Base-by-base conservation (phyloP, 64 coral and sea anemone species). In the Actinia equina region DNA sequence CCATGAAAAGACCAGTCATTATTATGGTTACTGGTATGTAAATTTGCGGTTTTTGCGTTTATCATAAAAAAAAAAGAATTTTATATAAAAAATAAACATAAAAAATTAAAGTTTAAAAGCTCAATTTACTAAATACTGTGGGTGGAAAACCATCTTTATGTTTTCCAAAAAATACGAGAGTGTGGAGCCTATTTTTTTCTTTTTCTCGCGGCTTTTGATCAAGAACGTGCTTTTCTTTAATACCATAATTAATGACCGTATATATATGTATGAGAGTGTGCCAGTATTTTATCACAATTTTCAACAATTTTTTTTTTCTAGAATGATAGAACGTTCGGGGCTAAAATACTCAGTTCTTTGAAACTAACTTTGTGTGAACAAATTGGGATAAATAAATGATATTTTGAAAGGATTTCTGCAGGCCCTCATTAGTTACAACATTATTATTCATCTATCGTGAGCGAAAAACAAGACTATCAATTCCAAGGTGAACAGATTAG, bases 101-200 rank as follows among this genome's bases (percentile, higher is more conserved):
- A 65, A 41, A 74, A 74, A 12, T n/a, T 74, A 26, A 74, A 74
- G 23, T 74, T 74, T 74, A 37, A 74, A 74, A 74, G 69, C n/a
- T 74, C 26, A 74, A 41, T 30, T 27, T 2, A 41, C 9, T 74
- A 5, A 74, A 74, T 74, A 12, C 26, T 27, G 10, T 3, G 14
- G 10, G 27, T n/a, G 41, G 25, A 74, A 41, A 74, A 30, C 3
- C 11, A 9, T 17, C 6, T 65, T n/a, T 65, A 6, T 74, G 7
- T 74, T 74, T 74, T 74, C 42, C 10, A 15, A 14, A 27, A 30
- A 25, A 13, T n/a, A 30, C 25, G n/a, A 25, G 20, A 23, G 19
- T n/a, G n/a, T 65, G 0, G 5, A n/a, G n/a, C 19, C 69, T 41
- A 10, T 74, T 74, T 74, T 41, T 9, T 7, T 74, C 10, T 12